Conservation (phyloP, 2,888 invertebrate species). For the Keiferia lycopersicella region DNA sequence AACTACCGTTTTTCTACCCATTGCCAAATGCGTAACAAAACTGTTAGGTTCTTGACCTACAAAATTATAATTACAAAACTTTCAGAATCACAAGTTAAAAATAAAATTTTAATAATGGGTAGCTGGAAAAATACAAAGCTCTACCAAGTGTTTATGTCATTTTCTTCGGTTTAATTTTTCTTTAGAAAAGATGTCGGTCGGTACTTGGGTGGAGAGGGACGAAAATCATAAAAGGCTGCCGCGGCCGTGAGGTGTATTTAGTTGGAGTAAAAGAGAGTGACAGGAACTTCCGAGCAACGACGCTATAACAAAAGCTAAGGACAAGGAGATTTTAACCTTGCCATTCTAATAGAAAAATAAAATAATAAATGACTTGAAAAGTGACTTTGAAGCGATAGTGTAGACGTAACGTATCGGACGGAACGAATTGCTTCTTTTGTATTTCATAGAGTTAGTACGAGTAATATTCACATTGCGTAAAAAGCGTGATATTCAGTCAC, state of each 20-base stretch:
- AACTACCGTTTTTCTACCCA: background rate
- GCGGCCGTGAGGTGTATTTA: slow-evolving; percentile 28
- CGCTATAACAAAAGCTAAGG: slow-evolving; percentile 2
- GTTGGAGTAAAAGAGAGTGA: slow-evolving; percentile 26
- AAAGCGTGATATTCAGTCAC: no score
- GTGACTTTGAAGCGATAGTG: background rate
- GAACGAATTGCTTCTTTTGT: no score
- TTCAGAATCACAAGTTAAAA: background rate
- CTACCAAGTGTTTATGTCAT: slow-evolving; percentile 11
- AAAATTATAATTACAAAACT: background rate
- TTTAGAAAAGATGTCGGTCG: background rate
- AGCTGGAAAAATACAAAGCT: background rate
- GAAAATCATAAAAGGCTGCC: slow-evolving; percentile 25
- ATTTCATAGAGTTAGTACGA: no score
- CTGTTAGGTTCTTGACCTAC: background rate
- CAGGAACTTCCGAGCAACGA: slow-evolving; percentile 28
- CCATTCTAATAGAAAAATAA: background rate
- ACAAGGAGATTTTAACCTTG: slow-evolving; percentile 10
- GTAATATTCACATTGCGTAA: no score
- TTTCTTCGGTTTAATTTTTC: slow-evolving; percentile 17
- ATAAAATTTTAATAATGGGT: background rate
- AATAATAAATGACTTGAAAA: background rate
- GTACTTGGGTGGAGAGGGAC: background rate
- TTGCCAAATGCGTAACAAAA: background rate
- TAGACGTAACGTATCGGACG: no score